phyloP scores from a whole-genome alignment of 2,888 invertebrate genomes.

The Mythimna lalbum region DNA sequence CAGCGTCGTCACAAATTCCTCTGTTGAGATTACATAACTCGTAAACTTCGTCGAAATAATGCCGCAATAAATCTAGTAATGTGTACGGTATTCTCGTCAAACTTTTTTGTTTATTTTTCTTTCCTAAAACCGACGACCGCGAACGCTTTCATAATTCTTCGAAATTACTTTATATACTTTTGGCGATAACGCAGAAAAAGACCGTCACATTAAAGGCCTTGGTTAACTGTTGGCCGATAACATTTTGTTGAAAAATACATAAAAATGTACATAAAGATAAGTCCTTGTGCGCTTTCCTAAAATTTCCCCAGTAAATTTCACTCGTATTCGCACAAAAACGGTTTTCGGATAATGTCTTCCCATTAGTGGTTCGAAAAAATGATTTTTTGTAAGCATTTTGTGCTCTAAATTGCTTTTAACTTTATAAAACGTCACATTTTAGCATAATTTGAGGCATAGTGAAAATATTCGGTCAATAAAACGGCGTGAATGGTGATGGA shows the following conservation, averaged over 20 bases:
- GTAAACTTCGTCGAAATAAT: slow-evolving; percentile 74
- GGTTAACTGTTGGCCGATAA: slow-evolving; percentile 82
- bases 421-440: slow-evolving; percentile 68
- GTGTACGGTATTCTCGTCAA: slow-evolving; percentile 74
- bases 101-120: slow-evolving; percentile 76
- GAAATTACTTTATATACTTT: slow-evolving; percentile 80
- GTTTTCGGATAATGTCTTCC: slow-evolving; percentile 84
- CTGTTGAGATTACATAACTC: slow-evolving; percentile 74
- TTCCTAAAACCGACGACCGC: slow-evolving; percentile 68
- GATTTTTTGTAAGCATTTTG: slow-evolving; percentile 77
- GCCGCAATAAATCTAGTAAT: slow-evolving; percentile 75
- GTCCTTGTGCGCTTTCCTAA: slow-evolving; percentile 77
- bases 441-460: slow-evolving; percentile 65
- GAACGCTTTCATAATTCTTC: slow-evolving; percentile 78
- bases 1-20: slow-evolving; percentile 69
- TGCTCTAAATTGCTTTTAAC: slow-evolving; percentile 70
- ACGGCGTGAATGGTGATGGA: slow-evolving; percentile 59
- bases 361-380: slow-evolving; percentile 84
- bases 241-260: slow-evolving; percentile 82
- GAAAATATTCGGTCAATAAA: slow-evolving; percentile 65
- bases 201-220: slow-evolving; percentile 76
- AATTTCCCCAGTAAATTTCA: slow-evolving; percentile 83
- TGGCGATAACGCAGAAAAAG: slow-evolving; percentile 75
- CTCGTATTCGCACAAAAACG: slow-evolving; percentile 81
- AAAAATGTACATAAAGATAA: slow-evolving; percentile 87